A percentile compares a stretch with the other conserved stretches of the same genome.
phyloP scores from a whole-genome alignment of 1,140 invertebrate genomes.

The Procambarus virginalis region DNA sequence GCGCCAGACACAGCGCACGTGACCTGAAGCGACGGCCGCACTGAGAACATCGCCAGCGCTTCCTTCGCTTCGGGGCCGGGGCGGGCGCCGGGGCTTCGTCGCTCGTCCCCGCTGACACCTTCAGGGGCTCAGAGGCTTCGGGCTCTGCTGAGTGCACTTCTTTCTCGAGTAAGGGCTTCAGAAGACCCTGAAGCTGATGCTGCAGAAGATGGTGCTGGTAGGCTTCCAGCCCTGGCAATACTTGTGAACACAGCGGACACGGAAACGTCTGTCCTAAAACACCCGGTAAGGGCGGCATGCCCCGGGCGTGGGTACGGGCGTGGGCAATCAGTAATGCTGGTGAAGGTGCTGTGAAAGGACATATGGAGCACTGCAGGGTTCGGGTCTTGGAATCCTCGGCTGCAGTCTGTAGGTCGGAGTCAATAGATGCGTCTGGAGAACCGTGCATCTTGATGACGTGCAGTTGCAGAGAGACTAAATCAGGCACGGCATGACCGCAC shows the following conservation, averaged over 20 bases:
- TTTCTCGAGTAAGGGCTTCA: slow-evolving; percentile 72
- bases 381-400: slow-evolving; percentile 32
- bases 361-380: slow-evolving; percentile 59
- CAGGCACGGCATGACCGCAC: slow-evolving; percentile 76
- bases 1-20: slow-evolving; percentile 73
- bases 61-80: slow-evolving; percentile 31
- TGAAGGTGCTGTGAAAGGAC: slow-evolving; percentile 53
- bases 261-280: slow-evolving; percentile 73
- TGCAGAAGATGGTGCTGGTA: slow-evolving; percentile 79
- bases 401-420: slow-evolving; percentile 19
- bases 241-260: slow-evolving; percentile 79
- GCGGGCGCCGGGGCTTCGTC: background rate
- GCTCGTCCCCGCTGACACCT: slow-evolving; percentile 8
- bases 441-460: slow-evolving; percentile 78
- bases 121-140: background rate
- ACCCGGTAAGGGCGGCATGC: slow-evolving; percentile 30
- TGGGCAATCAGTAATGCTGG: slow-evolving; percentile 63
- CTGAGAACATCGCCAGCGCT: slow-evolving; percentile 74
- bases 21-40: slow-evolving; percentile 75
- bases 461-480: slow-evolving; percentile 77
- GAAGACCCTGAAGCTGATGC: slow-evolving; percentile 78
- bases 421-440: slow-evolving; percentile 54
- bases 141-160: slow-evolving; percentile 3
- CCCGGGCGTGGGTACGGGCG: slow-evolving; percentile 56
- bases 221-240: slow-evolving; percentile 77